phyloP scores from a whole-genome alignment of 2,888 invertebrate species.

The Priocnemis perturbator region DNA sequence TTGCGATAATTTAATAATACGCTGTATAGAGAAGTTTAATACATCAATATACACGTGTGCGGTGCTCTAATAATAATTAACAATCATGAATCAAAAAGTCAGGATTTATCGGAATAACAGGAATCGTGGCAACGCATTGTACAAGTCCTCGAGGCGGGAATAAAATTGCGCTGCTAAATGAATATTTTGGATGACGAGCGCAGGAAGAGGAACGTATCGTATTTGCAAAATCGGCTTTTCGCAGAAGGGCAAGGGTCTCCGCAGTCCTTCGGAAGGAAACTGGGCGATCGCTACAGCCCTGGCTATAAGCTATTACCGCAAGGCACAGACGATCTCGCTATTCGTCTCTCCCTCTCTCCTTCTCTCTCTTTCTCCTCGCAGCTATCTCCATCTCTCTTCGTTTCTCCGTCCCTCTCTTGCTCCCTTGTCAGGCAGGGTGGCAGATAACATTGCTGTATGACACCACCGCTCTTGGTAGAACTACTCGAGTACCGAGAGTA shows the following conservation, averaged over 20 bases:
- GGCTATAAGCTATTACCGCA: conserved; percentile 71
- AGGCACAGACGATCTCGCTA: conserved; percentile 54
- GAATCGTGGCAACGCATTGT: too few relatives aligned
- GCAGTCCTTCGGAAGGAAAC: conserved; percentile 20
- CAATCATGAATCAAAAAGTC: too few relatives aligned
- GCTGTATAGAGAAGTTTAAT: too few relatives aligned
- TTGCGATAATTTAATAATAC: too few relatives aligned
- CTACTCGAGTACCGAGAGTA: conserved; percentile 66
- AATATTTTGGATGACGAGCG: too few relatives aligned
- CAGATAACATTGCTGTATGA: conserved; percentile 72
- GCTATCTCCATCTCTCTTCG: conserved; percentile 33
- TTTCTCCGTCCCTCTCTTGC: conserved; percentile 37
- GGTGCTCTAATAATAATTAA: too few relatives aligned
- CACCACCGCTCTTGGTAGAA: conserved; percentile 69
- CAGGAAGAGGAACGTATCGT: too few relatives aligned
- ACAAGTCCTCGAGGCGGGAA: too few relatives aligned
- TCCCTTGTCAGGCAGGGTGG: conserved; percentile 67
- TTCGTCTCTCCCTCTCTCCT: conserved; percentile 41
- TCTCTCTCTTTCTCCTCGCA: conserved; percentile 19
- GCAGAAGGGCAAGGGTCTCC: neutral
- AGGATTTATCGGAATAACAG: too few relatives aligned
- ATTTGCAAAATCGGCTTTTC: too few relatives aligned
- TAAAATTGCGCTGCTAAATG: too few relatives aligned
- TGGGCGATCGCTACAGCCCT: conserved; percentile 61
- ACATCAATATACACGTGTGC: too few relatives aligned